Percentiles rank a stretch among this genome's conserved stretches.
These are phyloP conservation scores for Dasysyrphus tricinctus DNA, from an alignment of 2,888 invertebrate genomes.

Conservation along the genomic window DNA sequence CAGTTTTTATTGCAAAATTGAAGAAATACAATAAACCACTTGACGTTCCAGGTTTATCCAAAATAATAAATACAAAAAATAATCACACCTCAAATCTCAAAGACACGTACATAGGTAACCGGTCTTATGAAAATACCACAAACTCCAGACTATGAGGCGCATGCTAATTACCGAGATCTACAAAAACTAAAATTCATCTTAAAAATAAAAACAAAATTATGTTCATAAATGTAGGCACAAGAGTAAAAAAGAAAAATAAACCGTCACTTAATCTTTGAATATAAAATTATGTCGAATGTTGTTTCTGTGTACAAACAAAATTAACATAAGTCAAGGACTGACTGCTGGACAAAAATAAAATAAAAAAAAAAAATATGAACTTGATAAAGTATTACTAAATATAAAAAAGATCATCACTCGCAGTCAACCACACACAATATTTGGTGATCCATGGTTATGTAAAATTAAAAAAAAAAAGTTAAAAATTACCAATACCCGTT, in stretches of 20 bases:
- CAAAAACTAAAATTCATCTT: neutral
- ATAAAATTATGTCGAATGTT: slow-evolving; percentile 1
- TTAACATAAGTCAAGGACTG: slow-evolving; percentile 63
- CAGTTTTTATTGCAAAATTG: too few species aligned
- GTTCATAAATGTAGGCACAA: neutral
- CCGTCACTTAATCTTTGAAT: slow-evolving; percentile 2
- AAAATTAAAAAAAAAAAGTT: neutral
- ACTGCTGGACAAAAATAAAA: neutral
- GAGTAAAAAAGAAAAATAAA: neutral
- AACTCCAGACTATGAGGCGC: slow-evolving; percentile 17
- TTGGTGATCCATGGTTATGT: neutral
- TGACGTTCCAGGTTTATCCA: too few species aligned
- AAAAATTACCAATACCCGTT: slow-evolving; percentile 7
- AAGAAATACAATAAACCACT: too few species aligned
- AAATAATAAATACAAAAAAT: neutral
- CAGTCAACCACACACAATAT: neutral
- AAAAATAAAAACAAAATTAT: slow-evolving; percentile 7
- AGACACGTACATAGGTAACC: neutral
- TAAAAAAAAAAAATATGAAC: neutral
- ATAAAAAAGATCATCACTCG: neutral
- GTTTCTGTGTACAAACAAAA: slow-evolving; percentile 31
- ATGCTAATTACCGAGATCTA: slow-evolving; percentile 15
- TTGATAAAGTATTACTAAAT: slow-evolving; percentile 1
- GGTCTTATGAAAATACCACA: neutral
- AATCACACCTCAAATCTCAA: neutral